Evolutionary conservation across 1,140 invertebrate species (phyloP), one percentile per base, ranked within the genome.

Genomic region (Melanaphis sacchari): DNA sequence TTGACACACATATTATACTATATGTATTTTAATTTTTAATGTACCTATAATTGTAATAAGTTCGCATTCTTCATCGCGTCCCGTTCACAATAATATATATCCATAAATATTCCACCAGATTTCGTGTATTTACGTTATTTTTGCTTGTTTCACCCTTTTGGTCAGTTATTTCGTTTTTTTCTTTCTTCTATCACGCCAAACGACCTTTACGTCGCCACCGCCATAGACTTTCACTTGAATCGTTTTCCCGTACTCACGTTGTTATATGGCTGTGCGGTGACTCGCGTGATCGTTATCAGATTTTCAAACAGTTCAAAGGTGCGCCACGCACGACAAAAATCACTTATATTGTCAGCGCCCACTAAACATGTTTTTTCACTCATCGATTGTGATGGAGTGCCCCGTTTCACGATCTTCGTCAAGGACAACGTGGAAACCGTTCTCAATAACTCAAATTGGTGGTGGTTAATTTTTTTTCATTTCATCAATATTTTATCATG

Each of bases 251-350:
- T 84, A 41, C 22, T 11, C 15, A 40, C 24, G 21, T 59, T 31
- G 26, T 59, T 59, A 22, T 54, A 31, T 26, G 54, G 1, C 59
- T 11, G 3, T 6, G 21, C 31, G 31, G 59, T n/a, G 59, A 66
- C 59, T 66, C 22, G 36, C 76, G 76, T 43, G 84, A 49, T 46
- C n/a, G 43, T 87, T 49, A 46, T 87, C 85, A 43, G 18, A 3
- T 87, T 87, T 87, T 43, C 85, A 18, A 87, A 87, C 85, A 87
- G 43, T 49, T 87, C 85, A 87, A 87, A 87, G 85, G 85, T 87
- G 85, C 85, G 24, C 41, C 41, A n/a, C 82, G 38, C 76, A 84
- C 85, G 31, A 87, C 38, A 46, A 49, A 87, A 46, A 26, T 31
- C 38, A 84, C 81, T 84, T 40, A 38, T 26, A 38, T 26, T 84